phyloP scores from a whole-genome alignment of 2,113 vertebrate genomes.

The Apaloderma vittatum region DNA sequence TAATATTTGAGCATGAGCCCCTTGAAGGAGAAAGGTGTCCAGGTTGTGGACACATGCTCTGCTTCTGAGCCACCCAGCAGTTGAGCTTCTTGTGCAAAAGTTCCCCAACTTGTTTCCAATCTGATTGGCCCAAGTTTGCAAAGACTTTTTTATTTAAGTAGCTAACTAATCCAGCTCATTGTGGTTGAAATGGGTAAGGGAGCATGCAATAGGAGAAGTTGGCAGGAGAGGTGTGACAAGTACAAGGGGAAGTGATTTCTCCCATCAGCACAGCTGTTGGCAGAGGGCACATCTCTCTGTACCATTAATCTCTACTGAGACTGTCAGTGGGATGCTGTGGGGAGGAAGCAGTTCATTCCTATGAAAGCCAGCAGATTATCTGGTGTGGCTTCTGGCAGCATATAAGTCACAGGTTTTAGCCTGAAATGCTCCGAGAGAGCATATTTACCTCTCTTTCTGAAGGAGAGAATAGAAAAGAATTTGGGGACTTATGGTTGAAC shows the following conservation, averaged over 20 bases:
- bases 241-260: background rate
- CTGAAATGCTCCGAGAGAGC: background rate
- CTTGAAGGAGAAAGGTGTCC: background rate
- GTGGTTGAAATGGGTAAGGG: background rate
- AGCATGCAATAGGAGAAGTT: background rate
- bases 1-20: background rate
- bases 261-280: background rate
- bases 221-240: background rate
- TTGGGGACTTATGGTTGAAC: background rate
- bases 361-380: background rate
- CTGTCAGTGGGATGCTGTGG: background rate
- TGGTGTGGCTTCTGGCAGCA: background rate
- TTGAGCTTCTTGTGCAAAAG: background rate
- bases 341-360: background rate
- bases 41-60: background rate
- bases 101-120: background rate
- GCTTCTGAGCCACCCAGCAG: background rate
- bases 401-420: background rate
- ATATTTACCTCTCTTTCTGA: background rate
- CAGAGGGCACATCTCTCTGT: slow-evolving; percentile 3
- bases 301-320: background rate
- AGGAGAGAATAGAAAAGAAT: background rate
- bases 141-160: background rate
- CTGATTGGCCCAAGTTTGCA: background rate
- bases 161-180: background rate